Base-by-base conservation (phyloP, 2,113 vertebrate species). In the Scolopax mira region DNA sequence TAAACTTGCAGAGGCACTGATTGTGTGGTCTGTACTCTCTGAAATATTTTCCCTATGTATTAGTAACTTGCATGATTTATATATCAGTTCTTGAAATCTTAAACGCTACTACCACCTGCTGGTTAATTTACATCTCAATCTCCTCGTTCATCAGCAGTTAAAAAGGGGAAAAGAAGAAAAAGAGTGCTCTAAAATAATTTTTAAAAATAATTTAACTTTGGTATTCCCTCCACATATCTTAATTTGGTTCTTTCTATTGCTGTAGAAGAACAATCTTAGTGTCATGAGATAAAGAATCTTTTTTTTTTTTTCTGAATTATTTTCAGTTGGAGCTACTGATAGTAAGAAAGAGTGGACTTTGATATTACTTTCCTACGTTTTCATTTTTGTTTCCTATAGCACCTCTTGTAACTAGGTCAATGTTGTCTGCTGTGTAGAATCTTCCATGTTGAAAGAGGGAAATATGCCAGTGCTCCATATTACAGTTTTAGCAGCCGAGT, bases 101-200 rank as follows among this genome's bases (percentile, higher is more conserved):
- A 93, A 94, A 58, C 95, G 39, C 65, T 96, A 61, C 96, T 97
- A 86, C 97, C 97, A 85, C 69, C 97, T 97, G 89, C 86, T 97
- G 97, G 95, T 75, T 89, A 86, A 49, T 71, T 86, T 67, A 61
- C 3, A 13, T 10, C 88, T 69, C 13, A 25, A 5, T 35, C 18
- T 28, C 64, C 19, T 25, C 57, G 14, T 12, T 52, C 39, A 67
- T 51, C 31, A 70, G 37, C 5, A 28, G 30, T 18, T 18, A 57
- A 39, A 70, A 64, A 57, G 15, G 8, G 49, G 16, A 41, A 61
- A 90, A 73, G 2, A 3, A 67, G 23, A 41, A 66, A 93, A 92
- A 75, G 2, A 8, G 6, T 54, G 10, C 11, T 6, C 3, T 51
- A 60, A 89, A 91, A 88, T 28, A 15, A 2, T 67, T 75, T 77